Evolutionary conservation across 2,888 invertebrate species (phyloP), one percentile per base, ranked within the genome.

Genomic region (Nymphalis c-album): DNA sequence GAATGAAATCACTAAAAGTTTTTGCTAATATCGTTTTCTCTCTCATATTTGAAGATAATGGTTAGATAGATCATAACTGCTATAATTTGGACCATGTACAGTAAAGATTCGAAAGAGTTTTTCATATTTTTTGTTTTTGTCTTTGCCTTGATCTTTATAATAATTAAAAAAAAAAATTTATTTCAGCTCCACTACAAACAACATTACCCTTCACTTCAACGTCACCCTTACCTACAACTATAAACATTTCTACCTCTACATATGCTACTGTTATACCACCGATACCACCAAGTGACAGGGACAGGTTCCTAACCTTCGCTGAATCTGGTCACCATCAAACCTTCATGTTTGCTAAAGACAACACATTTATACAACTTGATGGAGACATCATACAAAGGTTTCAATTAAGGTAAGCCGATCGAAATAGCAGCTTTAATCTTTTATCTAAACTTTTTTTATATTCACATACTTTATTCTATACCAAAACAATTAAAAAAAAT

Each of bases 261-360:
- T 78, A 92, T 83, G 78, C 89, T 72, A 87, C 93, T 74, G 76
- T 81, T 2, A 92, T 93, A 75, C 94, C 95, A 0, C 94, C 96
- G 0, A 94, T 96, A 75, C 96, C 96, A 1, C 94, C 94, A 64
- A 95, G 95, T 76, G 94, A 95, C 75, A 93, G 97, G 72, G 96
- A 96, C 64, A 93, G 96, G 74, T 96, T 96, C 82, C 90, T 97
- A 59, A 97, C 97, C 0, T 97, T 97, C 81, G 96, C 96, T 77
- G 97, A 97, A 86, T 96, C 96, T 6, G 97, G 97, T 1, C 94
- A 96, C 78, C 95, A 96, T 75, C 95, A 95, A 79, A 97, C 96
- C n/a, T 98, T 97, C 85, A 97, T 97, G 95, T 97, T 97, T 85
- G 97, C 97, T 22, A 96, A 97, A 81, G 96, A 96, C 75, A 97